Evolutionary conservation across 1,140 invertebrate species (phyloP), one percentile per base, ranked within the genome.

Genomic region (Pseudomyrmex sp.): DNA sequence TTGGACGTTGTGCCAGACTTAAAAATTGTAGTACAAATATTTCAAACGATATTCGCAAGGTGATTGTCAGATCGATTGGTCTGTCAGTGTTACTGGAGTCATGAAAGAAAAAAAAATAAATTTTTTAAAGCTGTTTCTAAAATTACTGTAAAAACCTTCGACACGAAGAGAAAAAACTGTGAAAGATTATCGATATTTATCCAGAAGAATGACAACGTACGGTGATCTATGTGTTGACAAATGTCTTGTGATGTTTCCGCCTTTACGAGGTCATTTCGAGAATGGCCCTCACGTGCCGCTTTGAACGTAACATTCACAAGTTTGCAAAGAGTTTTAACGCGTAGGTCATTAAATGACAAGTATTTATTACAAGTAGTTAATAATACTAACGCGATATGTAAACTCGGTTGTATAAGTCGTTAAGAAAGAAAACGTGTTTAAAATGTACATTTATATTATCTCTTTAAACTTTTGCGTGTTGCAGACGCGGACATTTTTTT

Each of bases 291-390:
- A 89, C 89, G 82, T 90, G 91, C 84, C 87, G 88, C 63, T 58
- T 88, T 56, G 76, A 69, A 58, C 82, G 46, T 46, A 50, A 23
- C 76, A 10, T 84, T 86, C 54, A 90, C 82, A 62, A 48, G 9
- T 91, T 92, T 88, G 88, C 91, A 86, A 66, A 91, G 72, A 85
- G 91, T 91, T 91, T 92, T 88, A 87, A 76, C 58, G 54, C 74
- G 61, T 12, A 9, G n/a, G 56, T 65, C 54, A 61, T 46, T 56
- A 35, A 62, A 65, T 18, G 54, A 46, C 65, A 63, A 15, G 35
- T 58, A 87, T 86, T 65, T 75, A 13, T 61, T 46, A 13, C 50
- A 13, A 52, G 9, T 52, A 13, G 50, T 10, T 52, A 13, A n/a
- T 54, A 58, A 85, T 87, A 83, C 35, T 35, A 35, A 35, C 0